Percentiles rank a stretch among this genome's conserved stretches.
phyloP scores from a whole-genome alignment of 2,113 vertebrate genomes.

The Onychorhynchus coronatus region DNA sequence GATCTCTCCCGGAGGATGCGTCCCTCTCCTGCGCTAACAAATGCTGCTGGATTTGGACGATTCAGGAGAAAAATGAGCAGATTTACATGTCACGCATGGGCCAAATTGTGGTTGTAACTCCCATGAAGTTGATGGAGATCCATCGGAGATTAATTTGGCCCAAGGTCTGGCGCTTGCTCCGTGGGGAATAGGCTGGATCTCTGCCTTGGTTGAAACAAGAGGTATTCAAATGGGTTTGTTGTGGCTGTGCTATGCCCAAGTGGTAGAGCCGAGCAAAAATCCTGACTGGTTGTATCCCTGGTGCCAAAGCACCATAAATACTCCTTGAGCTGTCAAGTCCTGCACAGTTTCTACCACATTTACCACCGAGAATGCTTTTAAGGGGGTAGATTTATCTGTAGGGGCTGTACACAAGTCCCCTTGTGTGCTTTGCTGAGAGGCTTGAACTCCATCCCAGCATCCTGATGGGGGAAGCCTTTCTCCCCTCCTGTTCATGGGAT shows the following conservation, averaged over 20 bases:
- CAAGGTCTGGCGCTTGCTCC: not conserved
- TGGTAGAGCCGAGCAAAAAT: not conserved
- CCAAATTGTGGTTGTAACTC: slow-evolving; percentile 2
- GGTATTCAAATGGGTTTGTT: slow-evolving; percentile 22
- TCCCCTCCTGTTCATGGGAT: not conserved
- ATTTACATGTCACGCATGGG: not conserved
- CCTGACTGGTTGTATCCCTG: not conserved
- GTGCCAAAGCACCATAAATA: slow-evolving; percentile 28
- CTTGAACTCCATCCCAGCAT: not conserved
- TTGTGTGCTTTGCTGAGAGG: not conserved
- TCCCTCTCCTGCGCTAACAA: slow-evolving; percentile 9
- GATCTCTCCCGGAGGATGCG: slow-evolving; percentile 23
- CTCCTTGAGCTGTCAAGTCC: not conserved
- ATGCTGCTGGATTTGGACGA: not conserved
- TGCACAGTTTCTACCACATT: not conserved
- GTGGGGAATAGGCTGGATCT: slow-evolving; percentile 2
- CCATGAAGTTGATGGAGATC: slow-evolving; percentile 25
- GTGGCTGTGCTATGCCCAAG: slow-evolving; percentile 34
- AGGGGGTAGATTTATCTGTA: not conserved
- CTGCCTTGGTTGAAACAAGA: slow-evolving; percentile 35
- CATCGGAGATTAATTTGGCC: slow-evolving; percentile 45
- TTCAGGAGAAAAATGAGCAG: not conserved
- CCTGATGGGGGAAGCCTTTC: not conserved
- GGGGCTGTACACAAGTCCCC: not conserved
- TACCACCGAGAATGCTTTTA: not conserved